Percentiles rank a stretch among this genome's conserved stretches.
Evolutionary conservation across 2,113 vertebrate genomes (phyloP).

Genomic region (Spheniscus mendiculus): DNA sequence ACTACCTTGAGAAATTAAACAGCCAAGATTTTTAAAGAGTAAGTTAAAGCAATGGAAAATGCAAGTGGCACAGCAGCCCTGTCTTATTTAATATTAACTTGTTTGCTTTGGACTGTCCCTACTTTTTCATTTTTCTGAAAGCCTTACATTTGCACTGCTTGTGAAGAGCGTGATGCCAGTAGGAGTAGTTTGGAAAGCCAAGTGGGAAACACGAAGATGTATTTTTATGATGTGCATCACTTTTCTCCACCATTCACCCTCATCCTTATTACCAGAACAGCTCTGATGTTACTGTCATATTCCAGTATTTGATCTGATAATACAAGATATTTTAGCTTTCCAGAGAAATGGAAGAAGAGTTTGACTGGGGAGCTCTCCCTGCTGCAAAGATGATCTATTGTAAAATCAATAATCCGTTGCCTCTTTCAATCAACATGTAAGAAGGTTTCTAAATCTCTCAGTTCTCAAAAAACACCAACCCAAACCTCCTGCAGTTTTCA

Average conservation of each 20-base stretch:
- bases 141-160: not conserved
- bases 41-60: not conserved
- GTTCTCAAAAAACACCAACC: not conserved
- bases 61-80: not conserved
- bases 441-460: not conserved
- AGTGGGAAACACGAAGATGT: not conserved
- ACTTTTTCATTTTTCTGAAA: not conserved
- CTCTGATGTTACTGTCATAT: not conserved
- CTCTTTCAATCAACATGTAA: not conserved
- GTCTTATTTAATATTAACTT: not conserved
- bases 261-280: not conserved
- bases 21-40: not conserved
- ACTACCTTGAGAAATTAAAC: not conserved
- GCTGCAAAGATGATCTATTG: not conserved
- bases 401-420: not conserved
- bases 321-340: not conserved
- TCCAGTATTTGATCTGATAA: not conserved
- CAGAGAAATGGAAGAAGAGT: not conserved
- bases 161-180: not conserved
- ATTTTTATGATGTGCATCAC: not conserved
- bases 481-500: not conserved
- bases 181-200: not conserved
- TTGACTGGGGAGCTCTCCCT: not conserved
- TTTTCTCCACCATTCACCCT: not conserved
- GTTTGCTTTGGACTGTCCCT: not conserved